These are phyloP conservation scores for Kradibia gibbosae DNA, from an alignment of 1,140 invertebrate genomes.

Conservation along the genomic window DNA sequence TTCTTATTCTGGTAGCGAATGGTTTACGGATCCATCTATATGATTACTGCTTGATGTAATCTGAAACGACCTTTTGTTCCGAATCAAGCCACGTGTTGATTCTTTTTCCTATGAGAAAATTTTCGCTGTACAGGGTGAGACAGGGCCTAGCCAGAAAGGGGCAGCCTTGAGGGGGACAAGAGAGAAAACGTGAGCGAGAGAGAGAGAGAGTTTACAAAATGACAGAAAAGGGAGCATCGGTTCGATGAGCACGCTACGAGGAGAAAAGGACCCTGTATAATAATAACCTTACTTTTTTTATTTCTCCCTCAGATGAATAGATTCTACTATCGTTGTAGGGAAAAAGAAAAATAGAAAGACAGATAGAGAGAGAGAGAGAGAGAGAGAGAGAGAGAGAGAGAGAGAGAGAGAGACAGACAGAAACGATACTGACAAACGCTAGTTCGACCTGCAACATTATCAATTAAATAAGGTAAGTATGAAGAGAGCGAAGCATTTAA, in stretches of 20 bases:
- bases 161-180: not conserved
- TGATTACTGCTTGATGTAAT: constrained; percentile 40
- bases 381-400: too few species aligned
- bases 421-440: not conserved
- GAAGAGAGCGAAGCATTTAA: not conserved
- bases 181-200: not conserved
- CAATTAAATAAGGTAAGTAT: not conserved
- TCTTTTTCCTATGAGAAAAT: constrained; percentile 31
- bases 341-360: not conserved
- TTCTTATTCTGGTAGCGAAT: not conserved
- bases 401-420: not conserved
- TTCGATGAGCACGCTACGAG: constrained; percentile 4
- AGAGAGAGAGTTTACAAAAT: not conserved
- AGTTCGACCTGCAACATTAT: not conserved
- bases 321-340: too few species aligned
- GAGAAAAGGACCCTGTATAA: not conserved
- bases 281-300: not conserved
- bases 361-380: too few species aligned
- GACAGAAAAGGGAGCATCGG: constrained; percentile 31
- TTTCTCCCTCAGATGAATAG: not conserved
- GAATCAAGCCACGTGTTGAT: constrained; percentile 38
- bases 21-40: constrained; percentile 15
- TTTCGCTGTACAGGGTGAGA: not conserved
- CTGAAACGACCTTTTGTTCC: constrained; percentile 39
- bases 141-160: not conserved